Evolutionary conservation across 2,113 vertebrate species (phyloP), one percentile per base, ranked within the genome.

Genomic region (Channa maculata): DNA sequence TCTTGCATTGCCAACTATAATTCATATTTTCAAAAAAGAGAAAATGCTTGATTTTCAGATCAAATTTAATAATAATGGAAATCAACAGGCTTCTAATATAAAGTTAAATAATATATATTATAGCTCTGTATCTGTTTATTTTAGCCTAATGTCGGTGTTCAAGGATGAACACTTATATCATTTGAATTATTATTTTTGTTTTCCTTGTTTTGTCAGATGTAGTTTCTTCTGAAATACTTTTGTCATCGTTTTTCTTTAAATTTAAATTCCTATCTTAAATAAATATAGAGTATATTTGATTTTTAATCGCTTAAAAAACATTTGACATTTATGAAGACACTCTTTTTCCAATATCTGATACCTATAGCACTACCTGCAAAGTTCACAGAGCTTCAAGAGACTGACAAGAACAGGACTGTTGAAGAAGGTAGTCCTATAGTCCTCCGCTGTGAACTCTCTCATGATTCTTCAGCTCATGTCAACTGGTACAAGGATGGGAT

Each of bases 401-500:
- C 37, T 50, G 88, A 92, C 62, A 88, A 65, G 70, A 92, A 79
- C 74, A 92, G 77, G 78, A 82, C 65, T 2, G 12, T 92, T 55
- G 78, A 79, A 70, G 88, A 92, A 68, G 93, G 92, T 51, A 60
- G 65, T 45, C 69, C 92, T 43, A 66, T 94, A 84, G 67, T 91
- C 62, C 92, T 94, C 51, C 84, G 82, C 51, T 95, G 94, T 73
- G 84, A 94, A 69, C 83, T 95, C 57, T 89, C 91, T 79, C 78
- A 66, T 6, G 90, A 94, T 36, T 66, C 91, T 2, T 75, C 77
- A 11, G 79, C 90, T 76, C 82, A 74, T 15, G 93, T 94, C 6
- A 34, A 79, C 70, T 95, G 95, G 94, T 91, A 80, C 79, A 94
- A 94, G 80, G 93, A 95, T 4, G 93, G 88, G 38, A 67, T 59